Evolutionary conservation across 2,888 invertebrate species (phyloP).

Genomic region (Hemaris fuciformis): DNA sequence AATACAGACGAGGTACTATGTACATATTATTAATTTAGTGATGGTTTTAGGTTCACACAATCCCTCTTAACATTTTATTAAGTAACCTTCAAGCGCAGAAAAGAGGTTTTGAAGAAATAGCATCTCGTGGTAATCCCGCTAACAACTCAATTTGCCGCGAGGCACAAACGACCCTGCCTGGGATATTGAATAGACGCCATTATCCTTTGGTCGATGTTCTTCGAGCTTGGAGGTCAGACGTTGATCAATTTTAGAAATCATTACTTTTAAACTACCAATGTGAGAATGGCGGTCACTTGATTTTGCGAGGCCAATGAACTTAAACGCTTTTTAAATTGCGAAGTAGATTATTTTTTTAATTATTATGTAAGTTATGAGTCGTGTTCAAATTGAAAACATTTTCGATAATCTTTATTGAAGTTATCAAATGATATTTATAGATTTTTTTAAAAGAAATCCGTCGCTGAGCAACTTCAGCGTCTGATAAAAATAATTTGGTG

Average conservation of each 20-base stretch:
- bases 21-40: too few species aligned
- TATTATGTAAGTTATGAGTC: not conserved
- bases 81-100: not conserved
- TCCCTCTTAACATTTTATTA: not conserved
- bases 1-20: too few species aligned
- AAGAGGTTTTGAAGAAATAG: not conserved
- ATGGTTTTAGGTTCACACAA: too few species aligned
- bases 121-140: slow-evolving; percentile 21
- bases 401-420: too few species aligned
- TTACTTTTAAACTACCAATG: not conserved
- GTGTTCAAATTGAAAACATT: too few species aligned
- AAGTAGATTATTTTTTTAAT: too few species aligned
- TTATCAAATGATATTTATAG: too few species aligned
- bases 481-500: too few species aligned
- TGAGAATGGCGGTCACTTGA: not conserved
- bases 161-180: slow-evolving; percentile 22
- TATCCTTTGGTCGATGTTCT: not conserved
- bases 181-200: slow-evolving; percentile 19
- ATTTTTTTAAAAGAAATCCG: too few species aligned
- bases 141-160: slow-evolving; percentile 40
- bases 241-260: not conserved
- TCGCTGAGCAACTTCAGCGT: too few species aligned
- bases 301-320: not conserved
- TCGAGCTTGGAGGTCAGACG: not conserved
- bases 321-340: too few species aligned